phyloP scores from a whole-genome alignment of 2,113 vertebrate species.

The Pedetes capensis region DNA sequence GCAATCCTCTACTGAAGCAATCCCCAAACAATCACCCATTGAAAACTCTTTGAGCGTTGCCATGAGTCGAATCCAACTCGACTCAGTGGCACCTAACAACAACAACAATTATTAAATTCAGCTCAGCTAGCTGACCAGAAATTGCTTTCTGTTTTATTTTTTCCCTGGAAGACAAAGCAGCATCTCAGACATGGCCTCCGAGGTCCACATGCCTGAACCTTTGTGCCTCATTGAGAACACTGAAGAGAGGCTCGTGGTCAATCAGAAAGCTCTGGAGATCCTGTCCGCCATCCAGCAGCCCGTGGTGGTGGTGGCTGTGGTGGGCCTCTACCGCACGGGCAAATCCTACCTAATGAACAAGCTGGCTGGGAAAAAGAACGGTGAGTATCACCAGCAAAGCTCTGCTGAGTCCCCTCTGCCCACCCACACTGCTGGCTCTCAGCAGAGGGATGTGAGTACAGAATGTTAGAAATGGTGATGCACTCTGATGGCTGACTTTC shows the following conservation, averaged over 20 bases:
- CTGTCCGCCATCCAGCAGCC: conserved; percentile 33
- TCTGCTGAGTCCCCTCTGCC: background rate
- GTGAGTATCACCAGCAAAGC: background rate
- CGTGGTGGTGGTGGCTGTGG: conserved; percentile 24
- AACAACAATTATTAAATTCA: background rate
- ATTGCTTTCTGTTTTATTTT: background rate
- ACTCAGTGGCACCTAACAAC: no score
- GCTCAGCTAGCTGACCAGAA: background rate
- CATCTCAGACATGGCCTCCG: background rate
- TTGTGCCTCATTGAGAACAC: conserved; percentile 2
- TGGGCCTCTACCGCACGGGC: conserved; percentile 7
- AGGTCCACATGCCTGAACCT: background rate
- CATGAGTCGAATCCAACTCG: no score
- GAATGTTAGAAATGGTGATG: no score
- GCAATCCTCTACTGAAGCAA: no score
- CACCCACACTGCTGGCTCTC: background rate
- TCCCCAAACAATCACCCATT: no score
- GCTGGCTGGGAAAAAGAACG: conserved; percentile 52
- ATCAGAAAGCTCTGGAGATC: background rate
- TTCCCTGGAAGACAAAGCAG: background rate
- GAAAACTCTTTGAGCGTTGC: no score
- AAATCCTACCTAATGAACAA: conserved; percentile 78
- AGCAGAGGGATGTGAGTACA: background rate
- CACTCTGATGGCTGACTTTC: background rate
- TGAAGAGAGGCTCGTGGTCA: background rate